These are phyloP conservation scores for Cyprinus carpio DNA, from an alignment of 2,113 vertebrate genomes.

Conservation along the genomic window DNA sequence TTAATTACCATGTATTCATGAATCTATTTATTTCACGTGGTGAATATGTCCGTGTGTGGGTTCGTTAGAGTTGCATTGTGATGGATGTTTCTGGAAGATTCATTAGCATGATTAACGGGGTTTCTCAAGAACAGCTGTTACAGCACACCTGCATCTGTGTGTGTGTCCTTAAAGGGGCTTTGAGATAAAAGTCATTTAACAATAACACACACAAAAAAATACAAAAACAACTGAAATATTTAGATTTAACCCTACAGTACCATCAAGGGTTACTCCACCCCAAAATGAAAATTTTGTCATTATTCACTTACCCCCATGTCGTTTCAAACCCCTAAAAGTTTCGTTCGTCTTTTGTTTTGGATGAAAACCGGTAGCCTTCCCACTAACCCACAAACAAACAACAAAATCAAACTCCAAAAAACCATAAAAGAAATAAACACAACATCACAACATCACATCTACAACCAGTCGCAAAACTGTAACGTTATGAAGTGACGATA, in stretches of 20 bases:
- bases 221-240: background rate
- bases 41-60: conserved; percentile 39
- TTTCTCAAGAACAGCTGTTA: conserved; percentile 72
- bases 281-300: no score
- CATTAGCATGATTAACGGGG: conserved; percentile 73
- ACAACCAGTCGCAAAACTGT: no score
- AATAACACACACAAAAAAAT: background rate
- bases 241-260: background rate
- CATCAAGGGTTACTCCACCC: no score
- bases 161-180: conserved; percentile 40
- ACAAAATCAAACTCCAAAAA: no score
- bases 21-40: conserved; percentile 7
- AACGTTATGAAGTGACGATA: no score
- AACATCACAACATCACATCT: no score
- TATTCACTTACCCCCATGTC: no score
- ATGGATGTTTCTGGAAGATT: conserved; percentile 70
- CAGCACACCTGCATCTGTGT: conserved; percentile 63
- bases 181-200: background rate
- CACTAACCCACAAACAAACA: no score
- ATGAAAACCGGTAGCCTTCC: no score
- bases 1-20: background rate
- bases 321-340: no score
- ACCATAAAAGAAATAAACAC: no score
- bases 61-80: conserved; percentile 54
- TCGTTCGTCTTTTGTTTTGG: no score